Base-by-base conservation (phyloP, 1,140 invertebrate genomes). In the Frieseomelitta varia region DNA sequence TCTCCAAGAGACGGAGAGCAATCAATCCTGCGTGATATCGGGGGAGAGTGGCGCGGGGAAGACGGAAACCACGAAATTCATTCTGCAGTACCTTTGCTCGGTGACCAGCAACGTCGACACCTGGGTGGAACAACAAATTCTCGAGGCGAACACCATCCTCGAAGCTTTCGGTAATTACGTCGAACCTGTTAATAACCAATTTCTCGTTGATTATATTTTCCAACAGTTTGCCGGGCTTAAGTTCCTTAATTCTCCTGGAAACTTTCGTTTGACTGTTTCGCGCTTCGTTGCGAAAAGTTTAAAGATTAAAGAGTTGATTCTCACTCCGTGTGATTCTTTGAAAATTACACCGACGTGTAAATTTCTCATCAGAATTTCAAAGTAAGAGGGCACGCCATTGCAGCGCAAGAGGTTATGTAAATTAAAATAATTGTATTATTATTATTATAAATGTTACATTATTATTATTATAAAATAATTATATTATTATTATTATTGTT, bases 41-140 rank as follows among this genome's bases (percentile, higher is more conserved):
- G 99, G 99, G 4, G 99, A 99, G 94, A 99, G 98, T 88, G 99
- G 99, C 2, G 98, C 99, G 21, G 99, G 99, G 34, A 99, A 99
- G 96, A 99, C 99, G 1, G 98, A 99, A 94, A 98, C 97, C 51
- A 99, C 98, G 4, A 99, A 99, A 95, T 98, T 99, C 91, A 99
- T 99, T 84, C 95, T 99, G 58, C 98, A 99, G 93, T 99, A 99
- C 95, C 94, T 99, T 39, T 99, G 98, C 95, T 98, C 98, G 14
- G 98, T 99, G 0, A 98, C 97, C 15, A 97, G 97, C 85, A 97
- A 98, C 90, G 97, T 97, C n/a, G 98, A 97, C 39, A 98, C 98
- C 1, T 99, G 98, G 98, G 97, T 99, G 14, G 98, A 99, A 93
- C 98, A 99, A 93, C 98, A 99, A 95, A 99, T 99, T 88, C 96